A percentile compares a stretch with the other conserved stretches of the same genome.
phyloP scores from a whole-genome alignment of 2,797 vertebrate genomes.

The Poeciliopsis presidionis region DNA sequence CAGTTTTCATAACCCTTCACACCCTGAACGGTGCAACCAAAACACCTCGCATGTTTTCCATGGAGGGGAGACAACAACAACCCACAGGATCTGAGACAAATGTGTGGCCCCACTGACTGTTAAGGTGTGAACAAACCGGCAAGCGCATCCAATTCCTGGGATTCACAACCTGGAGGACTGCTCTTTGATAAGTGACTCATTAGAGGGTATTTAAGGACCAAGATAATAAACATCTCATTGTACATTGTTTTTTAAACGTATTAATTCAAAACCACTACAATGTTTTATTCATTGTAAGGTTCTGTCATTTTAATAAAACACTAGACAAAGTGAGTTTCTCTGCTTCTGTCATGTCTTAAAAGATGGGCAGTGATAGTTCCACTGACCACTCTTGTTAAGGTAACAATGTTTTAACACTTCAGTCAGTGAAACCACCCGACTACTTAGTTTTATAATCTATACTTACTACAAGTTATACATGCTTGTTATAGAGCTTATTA shows the following conservation, averaged over 20 bases:
- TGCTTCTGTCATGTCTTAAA: neutral
- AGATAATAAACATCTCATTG: neutral
- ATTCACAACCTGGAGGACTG: neutral
- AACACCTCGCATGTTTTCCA: conserved; percentile 10
- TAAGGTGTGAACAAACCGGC: conserved; percentile 1
- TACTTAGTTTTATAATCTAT: too few species aligned
- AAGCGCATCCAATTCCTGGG: neutral
- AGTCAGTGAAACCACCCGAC: too few species aligned
- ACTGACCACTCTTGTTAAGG: neutral
- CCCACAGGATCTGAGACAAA: neutral
- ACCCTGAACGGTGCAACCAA: conserved; percentile 7
- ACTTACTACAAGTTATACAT: too few species aligned
- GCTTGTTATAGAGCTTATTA: too few species aligned
- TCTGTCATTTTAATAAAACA: neutral
- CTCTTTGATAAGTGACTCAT: neutral
- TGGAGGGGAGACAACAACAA: neutral
- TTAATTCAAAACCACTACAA: neutral
- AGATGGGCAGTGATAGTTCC: neutral
- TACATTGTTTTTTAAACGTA: neutral
- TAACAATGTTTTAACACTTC: neutral
- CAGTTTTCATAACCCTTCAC: conserved; percentile 10
- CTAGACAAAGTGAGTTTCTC: neutral
- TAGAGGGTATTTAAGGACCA: neutral
- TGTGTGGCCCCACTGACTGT: neutral
- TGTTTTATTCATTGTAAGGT: neutral